Conservation (phyloP, 2,797 vertebrate genomes). For the Glyptemys insculpta region DNA sequence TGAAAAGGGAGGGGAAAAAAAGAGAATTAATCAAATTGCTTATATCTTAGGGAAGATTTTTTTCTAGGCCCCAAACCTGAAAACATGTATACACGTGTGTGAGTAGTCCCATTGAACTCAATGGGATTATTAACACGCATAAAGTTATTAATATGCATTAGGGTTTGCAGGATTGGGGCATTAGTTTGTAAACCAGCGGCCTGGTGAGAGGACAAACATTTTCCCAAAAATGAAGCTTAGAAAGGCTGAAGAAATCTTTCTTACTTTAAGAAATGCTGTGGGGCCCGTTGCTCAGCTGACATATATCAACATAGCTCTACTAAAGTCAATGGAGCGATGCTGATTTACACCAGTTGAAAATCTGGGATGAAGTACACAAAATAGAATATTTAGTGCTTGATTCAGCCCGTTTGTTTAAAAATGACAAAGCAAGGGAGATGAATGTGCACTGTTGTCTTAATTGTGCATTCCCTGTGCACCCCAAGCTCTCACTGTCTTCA, state of each 20-base stretch:
- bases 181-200: no score
- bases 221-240: not conserved
- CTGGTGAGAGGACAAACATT: no score
- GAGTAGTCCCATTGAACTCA: not conserved
- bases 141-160: not conserved
- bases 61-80: not conserved
- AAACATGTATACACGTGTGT: no score
- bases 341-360: not conserved
- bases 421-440: not conserved
- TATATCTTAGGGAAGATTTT: not conserved
- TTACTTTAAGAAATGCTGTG: not conserved
- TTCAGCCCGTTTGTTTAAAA: not conserved
- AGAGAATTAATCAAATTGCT: no score
- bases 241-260: not conserved
- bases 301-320: not conserved
- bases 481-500: not conserved
- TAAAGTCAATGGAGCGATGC: not conserved
- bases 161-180: not conserved
- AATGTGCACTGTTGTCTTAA: not conserved
- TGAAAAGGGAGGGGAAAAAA: conserved; percentile 28
- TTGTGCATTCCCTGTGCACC: not conserved
- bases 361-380: not conserved
- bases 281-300: not conserved
- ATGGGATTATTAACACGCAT: not conserved
- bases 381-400: not conserved